Evolutionary conservation across 23 tunicate genomes (phyloP).

Genomic region (Ciona savignyi): DNA sequence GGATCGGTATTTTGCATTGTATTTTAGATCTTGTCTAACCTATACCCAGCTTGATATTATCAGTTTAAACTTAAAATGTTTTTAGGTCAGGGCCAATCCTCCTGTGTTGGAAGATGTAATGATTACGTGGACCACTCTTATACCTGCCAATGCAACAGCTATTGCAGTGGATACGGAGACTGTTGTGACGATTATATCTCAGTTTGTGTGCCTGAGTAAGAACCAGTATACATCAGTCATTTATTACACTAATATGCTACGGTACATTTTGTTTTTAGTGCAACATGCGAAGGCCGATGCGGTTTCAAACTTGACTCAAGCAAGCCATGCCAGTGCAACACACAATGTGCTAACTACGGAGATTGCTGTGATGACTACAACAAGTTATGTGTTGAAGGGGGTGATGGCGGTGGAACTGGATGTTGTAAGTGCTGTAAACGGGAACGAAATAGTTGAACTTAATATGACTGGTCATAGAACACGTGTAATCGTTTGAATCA

Average conservation of each 20-base stretch:
- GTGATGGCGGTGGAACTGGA: not conserved
- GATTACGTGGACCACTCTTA: constrained; percentile 23
- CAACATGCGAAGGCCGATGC: constrained; percentile 48
- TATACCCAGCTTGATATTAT: too few relatives aligned
- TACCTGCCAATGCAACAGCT: constrained; percentile 66
- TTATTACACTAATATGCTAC: too few relatives aligned
- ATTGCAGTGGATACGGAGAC: constrained; percentile 40
- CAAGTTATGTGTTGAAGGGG: constrained; percentile 10
- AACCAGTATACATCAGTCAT: not conserved
- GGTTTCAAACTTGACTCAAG: constrained; percentile 15
- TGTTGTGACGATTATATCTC: constrained; percentile 53
- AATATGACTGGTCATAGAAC: too few relatives aligned
- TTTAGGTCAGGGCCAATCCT: not conserved
- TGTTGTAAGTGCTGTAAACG: too few relatives aligned
- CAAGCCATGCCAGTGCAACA: constrained; percentile 57
- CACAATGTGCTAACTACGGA: constrained; percentile 21
- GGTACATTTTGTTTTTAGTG: constrained; percentile 4
- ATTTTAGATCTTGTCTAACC: too few relatives aligned
- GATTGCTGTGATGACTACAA: constrained; percentile 56
- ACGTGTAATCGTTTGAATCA: too few relatives aligned
- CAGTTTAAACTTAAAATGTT: too few relatives aligned
- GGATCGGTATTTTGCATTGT: too few relatives aligned
- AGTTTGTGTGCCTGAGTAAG: constrained; percentile 21
- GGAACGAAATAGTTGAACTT: too few relatives aligned
- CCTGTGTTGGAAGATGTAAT: constrained; percentile 41